These are phyloP conservation scores for Mixornis gularis DNA, from an alignment of 2,113 vertebrate genomes.

Conservation along the genomic window DNA sequence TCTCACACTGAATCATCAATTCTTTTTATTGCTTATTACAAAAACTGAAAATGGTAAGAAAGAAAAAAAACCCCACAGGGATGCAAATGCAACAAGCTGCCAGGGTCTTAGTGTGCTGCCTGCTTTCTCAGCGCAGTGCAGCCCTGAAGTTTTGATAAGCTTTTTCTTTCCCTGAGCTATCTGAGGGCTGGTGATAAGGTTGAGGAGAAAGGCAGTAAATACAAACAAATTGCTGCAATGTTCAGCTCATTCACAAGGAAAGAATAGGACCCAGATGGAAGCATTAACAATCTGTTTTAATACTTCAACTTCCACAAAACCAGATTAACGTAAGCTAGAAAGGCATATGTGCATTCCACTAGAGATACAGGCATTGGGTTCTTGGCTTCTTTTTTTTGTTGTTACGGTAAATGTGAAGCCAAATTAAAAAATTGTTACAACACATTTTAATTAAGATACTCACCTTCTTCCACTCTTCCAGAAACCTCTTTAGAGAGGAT, in stretches of 20 bases:
- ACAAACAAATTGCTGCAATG: slow-evolving; percentile 40
- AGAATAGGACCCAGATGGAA: slow-evolving; percentile 49
- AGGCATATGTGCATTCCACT: background rate
- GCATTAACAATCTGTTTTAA: slow-evolving; percentile 48
- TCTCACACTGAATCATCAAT: slow-evolving; percentile 10
- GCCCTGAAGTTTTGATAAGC: slow-evolving; percentile 44
- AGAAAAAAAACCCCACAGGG: slow-evolving; percentile 1
- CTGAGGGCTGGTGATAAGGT: slow-evolving; percentile 48
- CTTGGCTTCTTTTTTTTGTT: background rate
- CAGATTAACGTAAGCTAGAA: slow-evolving; percentile 46
- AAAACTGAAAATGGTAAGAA: slow-evolving; percentile 5
- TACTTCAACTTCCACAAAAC: slow-evolving; percentile 40
- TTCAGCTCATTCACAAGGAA: slow-evolving; percentile 31
- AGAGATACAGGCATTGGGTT: background rate
- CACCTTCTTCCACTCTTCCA: background rate
- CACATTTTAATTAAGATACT: slow-evolving; percentile 19
- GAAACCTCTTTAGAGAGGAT: background rate
- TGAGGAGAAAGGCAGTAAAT: slow-evolving; percentile 38
- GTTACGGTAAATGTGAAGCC: background rate
- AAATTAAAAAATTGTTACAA: slow-evolving; percentile 12
- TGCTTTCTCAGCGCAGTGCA: slow-evolving; percentile 37
- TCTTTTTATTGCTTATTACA: slow-evolving; percentile 27
- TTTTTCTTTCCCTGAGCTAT: slow-evolving; percentile 18
- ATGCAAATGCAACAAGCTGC: slow-evolving; percentile 57
- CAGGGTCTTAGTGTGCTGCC: background rate